Evolutionary conservation across 2,797 vertebrate species (phyloP), one percentile per base, ranked within the genome.

Genomic region (Hoplostethus mediterraneus): DNA sequence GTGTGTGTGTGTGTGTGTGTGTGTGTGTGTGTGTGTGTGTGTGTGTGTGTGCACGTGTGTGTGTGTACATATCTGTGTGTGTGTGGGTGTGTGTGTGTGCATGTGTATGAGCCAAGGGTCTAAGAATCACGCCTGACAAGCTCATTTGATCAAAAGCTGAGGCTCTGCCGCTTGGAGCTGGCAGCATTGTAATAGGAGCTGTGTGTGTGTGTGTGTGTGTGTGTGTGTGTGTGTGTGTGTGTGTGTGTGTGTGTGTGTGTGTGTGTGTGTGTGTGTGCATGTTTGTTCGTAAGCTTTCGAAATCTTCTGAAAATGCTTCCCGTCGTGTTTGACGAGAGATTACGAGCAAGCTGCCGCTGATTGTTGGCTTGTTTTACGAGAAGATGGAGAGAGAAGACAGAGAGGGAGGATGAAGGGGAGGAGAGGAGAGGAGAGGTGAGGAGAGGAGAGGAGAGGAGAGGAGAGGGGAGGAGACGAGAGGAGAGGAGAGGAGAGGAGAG

Each of bases 161-260:
- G 77, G 71, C 56, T 61, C 61, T 79, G 85, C 83, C 87, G 85
- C 62, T 11, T 14, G 55, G 12, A 79, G 64, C 81, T 85, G 87
- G 74, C 80, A 63, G 2, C 0, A 57, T 49, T 66, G 13, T 21
- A 63, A 68, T 45, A 65, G 38, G 28, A 67, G 44, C 40, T 58
- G 68, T 36, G 49, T 52, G 49, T 25, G 54, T 33, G 54, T 33
- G 28, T 14, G 54, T 40, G 33, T 38, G 8, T 40, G 56, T 59
- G 4, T 2, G 56, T 59, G 49, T 21, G 49, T 7, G 49, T 10
- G 52, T 56, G 70, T 67, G 48, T 64, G 48, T 54, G 63, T 11
- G 13, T 8, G 55, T 62, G 71, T 56, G 54, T 33, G 54, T 33
- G 54, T 56, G 28, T 16, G 30, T 33, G 31, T 33, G 30, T 6